phyloP scores from a whole-genome alignment of 2,113 vertebrate species.

The Camelus dromedarius region DNA sequence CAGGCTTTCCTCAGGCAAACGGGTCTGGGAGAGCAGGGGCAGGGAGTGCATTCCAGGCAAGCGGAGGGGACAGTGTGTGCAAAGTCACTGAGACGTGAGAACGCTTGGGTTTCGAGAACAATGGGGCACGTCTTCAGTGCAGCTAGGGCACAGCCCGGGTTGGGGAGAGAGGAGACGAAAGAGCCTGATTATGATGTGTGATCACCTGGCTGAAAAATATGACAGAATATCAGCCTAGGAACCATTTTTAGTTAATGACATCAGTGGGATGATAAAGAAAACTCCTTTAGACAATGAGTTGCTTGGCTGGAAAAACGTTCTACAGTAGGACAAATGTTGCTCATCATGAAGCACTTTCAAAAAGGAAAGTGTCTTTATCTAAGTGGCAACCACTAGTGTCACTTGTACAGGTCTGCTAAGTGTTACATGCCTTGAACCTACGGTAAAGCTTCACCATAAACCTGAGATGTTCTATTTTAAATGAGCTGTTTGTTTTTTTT shows the following conservation, averaged over 20 bases:
- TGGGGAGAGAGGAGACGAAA: neutral
- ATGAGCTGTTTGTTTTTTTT: neutral
- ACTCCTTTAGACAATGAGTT: constrained; percentile 21
- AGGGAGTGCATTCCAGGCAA: neutral
- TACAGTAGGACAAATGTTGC: constrained; percentile 9
- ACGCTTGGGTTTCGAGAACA: neutral
- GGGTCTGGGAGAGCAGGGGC: neutral
- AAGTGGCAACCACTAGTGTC: neutral
- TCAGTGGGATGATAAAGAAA: neutral
- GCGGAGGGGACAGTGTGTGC: neutral
- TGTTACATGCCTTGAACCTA: neutral
- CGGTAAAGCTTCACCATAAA: constrained; percentile 15
- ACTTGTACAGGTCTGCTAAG: neutral
- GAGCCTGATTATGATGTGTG: neutral
- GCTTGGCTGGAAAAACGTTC: neutral
- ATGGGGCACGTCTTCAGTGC: neutral
- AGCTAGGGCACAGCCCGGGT: neutral
- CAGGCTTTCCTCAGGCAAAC: constrained; percentile 4
- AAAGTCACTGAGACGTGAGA: constrained; percentile 20
- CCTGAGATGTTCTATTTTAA: constrained; percentile 44
- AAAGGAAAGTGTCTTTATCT: constrained; percentile 19
- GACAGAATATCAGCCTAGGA: neutral
- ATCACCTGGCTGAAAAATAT: constrained; percentile 9
- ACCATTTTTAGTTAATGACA: neutral
- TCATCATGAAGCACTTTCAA: constrained; percentile 31